Evolutionary conservation across 2,888 invertebrate genomes (phyloP).

Genomic region (Zeuzera pyrina): DNA sequence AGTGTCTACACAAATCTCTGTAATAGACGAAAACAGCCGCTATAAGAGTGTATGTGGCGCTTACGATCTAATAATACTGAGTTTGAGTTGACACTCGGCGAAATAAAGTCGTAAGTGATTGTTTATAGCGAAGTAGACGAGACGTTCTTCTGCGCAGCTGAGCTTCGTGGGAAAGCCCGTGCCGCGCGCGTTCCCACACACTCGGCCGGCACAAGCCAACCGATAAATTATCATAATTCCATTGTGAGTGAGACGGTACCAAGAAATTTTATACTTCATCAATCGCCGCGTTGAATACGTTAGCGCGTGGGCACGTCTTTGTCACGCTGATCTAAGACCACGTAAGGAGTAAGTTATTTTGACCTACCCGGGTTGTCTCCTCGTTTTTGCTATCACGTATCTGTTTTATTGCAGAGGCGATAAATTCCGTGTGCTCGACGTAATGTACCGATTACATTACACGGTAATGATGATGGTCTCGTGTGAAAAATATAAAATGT

Average conservation of each 20-base stretch:
- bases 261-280: constrained; percentile 73
- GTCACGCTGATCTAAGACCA: constrained; percentile 40
- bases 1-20: constrained; percentile 30
- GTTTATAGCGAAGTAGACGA: constrained; percentile 41
- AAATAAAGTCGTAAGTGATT: constrained; percentile 12
- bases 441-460: constrained; percentile 24
- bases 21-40: constrained; percentile 26
- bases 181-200: constrained; percentile 73
- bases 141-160: constrained; percentile 21
- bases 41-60: constrained; percentile 23
- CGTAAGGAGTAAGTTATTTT: too few relatives aligned
- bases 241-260: constrained; percentile 73
- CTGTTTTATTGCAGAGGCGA: constrained; percentile 36
- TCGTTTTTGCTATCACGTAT: constrained; percentile 45
- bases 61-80: constrained; percentile 36
- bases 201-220: constrained; percentile 71
- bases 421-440: constrained; percentile 33
- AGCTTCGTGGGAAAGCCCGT: constrained; percentile 70
- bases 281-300: constrained; percentile 70
- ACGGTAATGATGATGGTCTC: too few relatives aligned
- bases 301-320: constrained; percentile 66
- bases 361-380: constrained; percentile 28
- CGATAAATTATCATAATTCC: constrained; percentile 74
- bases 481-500: too few relatives aligned
- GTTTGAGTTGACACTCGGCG: constrained; percentile 12